These are phyloP conservation scores for Carposina sasakii DNA, from an alignment of 1,140 invertebrate species.

Conservation along the genomic window DNA sequence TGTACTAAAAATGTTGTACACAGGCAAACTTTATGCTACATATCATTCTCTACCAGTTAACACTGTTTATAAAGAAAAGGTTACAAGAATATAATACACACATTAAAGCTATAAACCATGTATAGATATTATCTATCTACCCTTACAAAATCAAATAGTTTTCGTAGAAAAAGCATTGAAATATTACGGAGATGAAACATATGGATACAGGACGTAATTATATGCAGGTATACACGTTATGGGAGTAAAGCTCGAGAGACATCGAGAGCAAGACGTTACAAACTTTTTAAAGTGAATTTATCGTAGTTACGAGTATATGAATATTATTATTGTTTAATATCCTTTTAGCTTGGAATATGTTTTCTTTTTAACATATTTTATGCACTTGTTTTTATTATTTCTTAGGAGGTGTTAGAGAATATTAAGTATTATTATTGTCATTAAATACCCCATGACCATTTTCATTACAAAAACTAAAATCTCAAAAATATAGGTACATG, in stretches of 20 bases:
- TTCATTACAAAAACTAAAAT: too few species aligned
- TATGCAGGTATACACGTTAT: conserved; percentile 30
- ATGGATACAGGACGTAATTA: conserved; percentile 42
- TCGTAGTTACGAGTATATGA: too few species aligned
- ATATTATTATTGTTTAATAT: too few species aligned
- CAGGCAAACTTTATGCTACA: background rate
- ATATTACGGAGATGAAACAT: background rate
- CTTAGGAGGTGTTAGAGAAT: too few species aligned
- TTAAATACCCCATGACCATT: too few species aligned
- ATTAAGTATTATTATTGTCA: too few species aligned
- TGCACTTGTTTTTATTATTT: too few species aligned
- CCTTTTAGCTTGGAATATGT: too few species aligned
- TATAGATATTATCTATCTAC: background rate
- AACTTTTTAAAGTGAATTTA: too few species aligned
- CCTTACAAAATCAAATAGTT: background rate
- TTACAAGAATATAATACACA: background rate
- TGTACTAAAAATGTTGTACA: too few species aligned
- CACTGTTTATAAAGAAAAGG: background rate
- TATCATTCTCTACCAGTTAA: background rate
- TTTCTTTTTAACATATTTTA: too few species aligned
- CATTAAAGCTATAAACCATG: background rate
- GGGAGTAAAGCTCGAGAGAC: conserved; percentile 20
- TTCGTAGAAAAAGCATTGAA: conserved; percentile 5
- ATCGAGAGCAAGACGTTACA: conserved; percentile 11
- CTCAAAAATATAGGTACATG: conserved; percentile 3